A percentile compares a stretch with the other conserved stretches of the same genome.
These are phyloP conservation scores for Temnothorax longispinosus DNA, from an alignment of 1,140 invertebrate species.

Conservation along the genomic window DNA sequence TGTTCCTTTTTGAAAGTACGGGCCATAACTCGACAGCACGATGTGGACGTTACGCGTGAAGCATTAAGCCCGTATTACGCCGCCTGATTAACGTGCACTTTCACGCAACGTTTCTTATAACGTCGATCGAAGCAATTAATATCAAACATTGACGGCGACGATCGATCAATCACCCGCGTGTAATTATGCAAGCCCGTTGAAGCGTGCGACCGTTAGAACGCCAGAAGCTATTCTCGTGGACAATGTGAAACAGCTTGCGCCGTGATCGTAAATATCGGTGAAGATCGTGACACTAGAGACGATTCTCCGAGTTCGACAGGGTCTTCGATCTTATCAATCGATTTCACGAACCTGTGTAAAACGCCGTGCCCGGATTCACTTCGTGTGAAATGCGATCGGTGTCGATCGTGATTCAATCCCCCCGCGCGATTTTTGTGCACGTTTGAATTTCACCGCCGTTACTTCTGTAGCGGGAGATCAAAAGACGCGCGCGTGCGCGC, in stretches of 20 bases:
- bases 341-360: constrained; percentile 26
- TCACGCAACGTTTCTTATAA: constrained; percentile 36
- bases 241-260: constrained; percentile 30
- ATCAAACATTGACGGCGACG: constrained; percentile 10
- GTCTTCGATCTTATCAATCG: constrained; percentile 55
- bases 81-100: constrained; percentile 68
- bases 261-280: constrained; percentile 24
- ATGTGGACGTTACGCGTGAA: constrained; percentile 59
- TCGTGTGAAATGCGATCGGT: constrained; percentile 65
- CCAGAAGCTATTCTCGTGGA: constrained; percentile 1
- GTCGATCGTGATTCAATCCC: constrained; percentile 64
- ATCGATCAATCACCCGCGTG: background rate
- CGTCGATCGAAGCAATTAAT: constrained; percentile 30
- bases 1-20: constrained; percentile 68
- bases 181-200: constrained; percentile 15
- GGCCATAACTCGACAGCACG: constrained; percentile 65
- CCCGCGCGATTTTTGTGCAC: background rate
- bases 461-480: background rate
- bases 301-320: background rate
- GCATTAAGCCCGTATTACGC: constrained; percentile 69
- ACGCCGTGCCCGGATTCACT: background rate
- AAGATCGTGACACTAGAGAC: constrained; percentile 46
- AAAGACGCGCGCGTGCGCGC: constrained; percentile 31
- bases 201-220: constrained; percentile 6
- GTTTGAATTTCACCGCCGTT: constrained; percentile 15